Conservation (phyloP, 1,140 invertebrate species). For the Papilio polyxenes region DNA sequence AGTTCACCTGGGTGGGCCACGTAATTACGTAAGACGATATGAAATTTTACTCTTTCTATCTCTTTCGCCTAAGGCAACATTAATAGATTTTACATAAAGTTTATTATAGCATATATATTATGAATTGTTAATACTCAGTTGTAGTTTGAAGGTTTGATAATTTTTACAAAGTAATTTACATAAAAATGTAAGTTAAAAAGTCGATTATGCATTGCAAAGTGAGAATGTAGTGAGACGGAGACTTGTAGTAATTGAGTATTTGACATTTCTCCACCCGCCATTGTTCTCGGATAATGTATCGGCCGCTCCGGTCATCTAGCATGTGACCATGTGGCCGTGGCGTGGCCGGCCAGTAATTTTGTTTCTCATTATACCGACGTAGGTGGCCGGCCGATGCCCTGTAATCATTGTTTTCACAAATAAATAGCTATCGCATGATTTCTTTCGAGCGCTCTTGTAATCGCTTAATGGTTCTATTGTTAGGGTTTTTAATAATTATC, state of each 20-base stretch:
- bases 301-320: slow-evolving; percentile 22
- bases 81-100: slow-evolving; percentile 9
- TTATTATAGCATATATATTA: slow-evolving; percentile 3
- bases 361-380: slow-evolving; percentile 38
- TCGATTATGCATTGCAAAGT: not conserved
- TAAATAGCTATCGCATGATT: slow-evolving; percentile 44
- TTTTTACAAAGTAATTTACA: not conserved
- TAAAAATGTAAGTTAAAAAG: not conserved
- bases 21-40: slow-evolving; percentile 50
- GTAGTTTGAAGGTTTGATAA: too few relatives aligned
- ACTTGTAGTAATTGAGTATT: slow-evolving; percentile 1
- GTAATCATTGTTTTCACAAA: slow-evolving; percentile 51
- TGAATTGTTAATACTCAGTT: slow-evolving; percentile 5
- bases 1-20: slow-evolving; percentile 58
- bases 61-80: slow-evolving; percentile 35
- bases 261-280: slow-evolving; percentile 27
- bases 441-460: slow-evolving; percentile 27
- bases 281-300: slow-evolving; percentile 14
- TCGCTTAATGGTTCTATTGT: slow-evolving; percentile 24
- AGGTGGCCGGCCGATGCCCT: slow-evolving; percentile 45
- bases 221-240: slow-evolving; percentile 3
- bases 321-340: not conserved
- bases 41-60: slow-evolving; percentile 36
- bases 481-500: slow-evolving; percentile 13
- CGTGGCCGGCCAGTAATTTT: slow-evolving; percentile 24